These are phyloP conservation scores for Nephrotoma guestfalica DNA, from an alignment of 2,888 invertebrate genomes.

Conservation along the genomic window DNA sequence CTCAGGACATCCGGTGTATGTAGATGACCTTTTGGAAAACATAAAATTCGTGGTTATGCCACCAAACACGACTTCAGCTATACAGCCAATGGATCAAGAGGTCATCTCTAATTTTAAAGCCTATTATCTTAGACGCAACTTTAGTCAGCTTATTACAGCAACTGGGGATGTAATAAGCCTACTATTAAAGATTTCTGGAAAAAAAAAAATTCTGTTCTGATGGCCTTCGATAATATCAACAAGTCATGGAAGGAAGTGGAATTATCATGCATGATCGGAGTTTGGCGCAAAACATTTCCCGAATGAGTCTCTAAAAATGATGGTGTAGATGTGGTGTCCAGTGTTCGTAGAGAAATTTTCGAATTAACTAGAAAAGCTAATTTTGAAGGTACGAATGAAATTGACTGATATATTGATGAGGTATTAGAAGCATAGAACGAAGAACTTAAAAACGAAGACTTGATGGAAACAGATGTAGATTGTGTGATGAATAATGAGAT, in stretches of 20 bases:
- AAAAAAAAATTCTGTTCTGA: no score
- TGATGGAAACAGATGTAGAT: not conserved
- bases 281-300: not conserved
- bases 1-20: no score
- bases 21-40: not conserved
- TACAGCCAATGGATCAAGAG: no score
- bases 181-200: no score
- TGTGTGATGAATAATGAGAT: not conserved
- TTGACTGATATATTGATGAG: not conserved
- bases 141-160: not conserved
- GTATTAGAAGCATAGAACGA: not conserved
- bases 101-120: not conserved
- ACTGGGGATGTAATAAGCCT: no score
- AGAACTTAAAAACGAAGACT: not conserved
- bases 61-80: not conserved
- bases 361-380: not conserved
- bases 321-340: not conserved
- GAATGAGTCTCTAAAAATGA: not conserved
- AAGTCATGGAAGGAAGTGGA: not conserved
- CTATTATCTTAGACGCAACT: not conserved
- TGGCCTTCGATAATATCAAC: not conserved
- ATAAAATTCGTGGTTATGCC: not conserved
- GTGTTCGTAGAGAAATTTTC: not conserved
- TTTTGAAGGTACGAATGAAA: not conserved
- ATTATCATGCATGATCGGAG: not conserved